These are phyloP conservation scores for Parelbella ahira DNA, from an alignment of 2,888 invertebrate genomes.

Conservation along the genomic window DNA sequence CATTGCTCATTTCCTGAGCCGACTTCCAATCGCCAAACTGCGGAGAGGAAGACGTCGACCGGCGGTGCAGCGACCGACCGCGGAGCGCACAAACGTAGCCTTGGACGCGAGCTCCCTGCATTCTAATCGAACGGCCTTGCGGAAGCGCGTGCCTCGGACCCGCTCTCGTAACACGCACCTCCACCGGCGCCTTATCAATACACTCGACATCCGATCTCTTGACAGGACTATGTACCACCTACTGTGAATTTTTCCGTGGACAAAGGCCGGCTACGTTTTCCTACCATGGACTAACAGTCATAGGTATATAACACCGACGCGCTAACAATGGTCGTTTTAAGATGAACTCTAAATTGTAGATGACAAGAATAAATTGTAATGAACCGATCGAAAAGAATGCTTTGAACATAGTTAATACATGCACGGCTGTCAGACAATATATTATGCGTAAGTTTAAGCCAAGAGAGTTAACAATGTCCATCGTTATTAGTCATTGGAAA, in stretches of 20 bases:
- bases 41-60: slow-evolving; percentile 64
- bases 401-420: not conserved
- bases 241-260: no score
- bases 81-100: slow-evolving; percentile 62
- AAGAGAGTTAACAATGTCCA: slow-evolving; percentile 35
- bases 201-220: slow-evolving; percentile 33
- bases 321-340: no score
- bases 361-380: no score
- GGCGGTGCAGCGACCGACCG: slow-evolving; percentile 74
- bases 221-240: no score
- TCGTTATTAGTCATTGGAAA: slow-evolving; percentile 46
- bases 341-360: no score
- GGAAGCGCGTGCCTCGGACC: slow-evolving; percentile 70
- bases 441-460: slow-evolving; percentile 30
- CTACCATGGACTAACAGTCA: no score
- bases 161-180: slow-evolving; percentile 61
- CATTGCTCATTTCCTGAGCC: slow-evolving; percentile 65
- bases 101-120: slow-evolving; percentile 78
- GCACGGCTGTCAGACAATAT: slow-evolving; percentile 18
- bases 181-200: slow-evolving; percentile 52
- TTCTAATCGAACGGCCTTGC: slow-evolving; percentile 78
- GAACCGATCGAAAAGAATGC: no score
- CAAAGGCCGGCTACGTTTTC: no score
- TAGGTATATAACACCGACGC: no score
- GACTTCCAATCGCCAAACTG: slow-evolving; percentile 56